Percentiles rank a stretch among this genome's conserved stretches.
These are phyloP conservation scores for Zaprionus ghesquierei DNA, from an alignment of 1,140 invertebrate genomes.

Conservation along the genomic window DNA sequence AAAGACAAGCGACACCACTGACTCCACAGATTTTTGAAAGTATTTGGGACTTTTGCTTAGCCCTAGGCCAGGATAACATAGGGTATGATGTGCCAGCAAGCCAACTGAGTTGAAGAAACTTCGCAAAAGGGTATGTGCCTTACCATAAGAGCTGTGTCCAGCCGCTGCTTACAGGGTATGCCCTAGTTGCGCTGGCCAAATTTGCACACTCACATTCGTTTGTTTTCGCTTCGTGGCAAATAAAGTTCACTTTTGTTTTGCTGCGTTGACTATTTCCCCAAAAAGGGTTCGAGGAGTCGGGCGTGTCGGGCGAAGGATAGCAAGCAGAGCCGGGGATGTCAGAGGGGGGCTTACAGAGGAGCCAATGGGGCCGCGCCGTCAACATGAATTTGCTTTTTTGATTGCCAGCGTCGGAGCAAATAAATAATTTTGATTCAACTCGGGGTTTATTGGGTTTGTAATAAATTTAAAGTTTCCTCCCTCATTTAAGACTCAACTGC, in stretches of 20 bases:
- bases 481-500: background rate
- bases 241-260: conserved; percentile 61
- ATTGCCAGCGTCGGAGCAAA: conserved; percentile 36
- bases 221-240: conserved; percentile 23
- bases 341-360: background rate
- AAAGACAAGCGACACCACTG: conserved; percentile 31
- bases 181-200: background rate
- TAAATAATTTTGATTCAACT: conserved; percentile 67
- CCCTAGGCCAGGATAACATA: background rate
- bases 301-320: background rate
- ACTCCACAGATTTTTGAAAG: conserved; percentile 6
- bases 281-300: background rate
- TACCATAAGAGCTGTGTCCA: too few relatives aligned
- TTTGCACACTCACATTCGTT: background rate
- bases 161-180: background rate
- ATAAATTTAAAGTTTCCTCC: conserved; percentile 67
- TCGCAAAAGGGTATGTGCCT: background rate
- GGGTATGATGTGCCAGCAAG: background rate
- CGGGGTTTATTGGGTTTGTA: conserved; percentile 44
- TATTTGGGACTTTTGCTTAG: background rate
- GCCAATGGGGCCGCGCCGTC: background rate
- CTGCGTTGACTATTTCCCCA: conserved; percentile 46
- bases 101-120: background rate
- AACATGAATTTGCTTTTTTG: conserved; percentile 33
- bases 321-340: background rate